Evolutionary conservation across 2,797 vertebrate species (phyloP), one percentile per base, ranked within the genome.

Genomic region (Percopsis omiscomaycus): DNA sequence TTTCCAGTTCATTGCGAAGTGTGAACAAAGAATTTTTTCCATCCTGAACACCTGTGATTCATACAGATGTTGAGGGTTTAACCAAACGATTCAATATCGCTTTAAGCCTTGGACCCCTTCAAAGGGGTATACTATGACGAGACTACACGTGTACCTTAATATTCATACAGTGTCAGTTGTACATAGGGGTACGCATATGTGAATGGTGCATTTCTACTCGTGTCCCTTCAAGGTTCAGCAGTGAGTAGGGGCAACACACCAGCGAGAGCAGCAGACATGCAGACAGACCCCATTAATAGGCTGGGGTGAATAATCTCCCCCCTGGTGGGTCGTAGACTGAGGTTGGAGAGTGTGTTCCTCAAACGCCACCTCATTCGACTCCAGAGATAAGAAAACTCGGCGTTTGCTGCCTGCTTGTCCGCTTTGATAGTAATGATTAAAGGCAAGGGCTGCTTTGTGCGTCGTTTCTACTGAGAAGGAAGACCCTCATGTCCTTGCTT

Each of bases 401-500:
- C 83, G 83, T 87, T 88, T 72, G 86, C 85, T 74, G 62, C 71
- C 78, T 83, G 76, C 82, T 83, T 85, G 86, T 90, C 81, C 75
- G 78, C 90, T 91, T 92, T 91, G 89, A 90, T 89, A 89, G 81
- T 5, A 72, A 88, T 90, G 89, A 92, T 92, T 92, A 90, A 87
- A 90, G 12, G 80, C 80, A 86, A 86, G 82, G 53, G 79, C 64
- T 70, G 76, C 72, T 83, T 74, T 65, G 75, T 67, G 75, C 77
- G 80, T 89, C 75, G 79, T 89, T 85, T 87, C 77, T 67, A 82
- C 66, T 53, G 70, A 77, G 59, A 75, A 83, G 75, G 51, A 78
- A 67, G 49, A 75, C 14, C 29, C 78, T 64, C 49, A 51, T 13
- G n/a, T 70, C 60, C 67, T 73, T 53, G 68, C 76, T 58, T 12